Evolutionary conservation across 2,888 invertebrate species (phyloP).

Genomic region (Crepidodera aurea): DNA sequence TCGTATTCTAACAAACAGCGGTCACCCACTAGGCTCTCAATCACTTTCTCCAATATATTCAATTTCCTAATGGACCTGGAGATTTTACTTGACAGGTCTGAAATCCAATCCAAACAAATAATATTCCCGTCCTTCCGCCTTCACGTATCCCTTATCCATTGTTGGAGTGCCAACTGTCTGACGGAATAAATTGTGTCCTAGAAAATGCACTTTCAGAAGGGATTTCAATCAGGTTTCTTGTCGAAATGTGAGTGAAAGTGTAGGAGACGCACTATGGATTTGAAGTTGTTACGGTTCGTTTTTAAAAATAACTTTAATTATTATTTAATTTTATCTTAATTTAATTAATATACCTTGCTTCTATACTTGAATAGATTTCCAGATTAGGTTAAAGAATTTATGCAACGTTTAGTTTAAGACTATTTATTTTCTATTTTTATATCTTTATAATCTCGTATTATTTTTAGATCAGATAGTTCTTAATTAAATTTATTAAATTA

Average conservation of each 20-base stretch:
- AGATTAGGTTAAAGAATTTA: too few relatives aligned
- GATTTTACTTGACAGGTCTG: conserved; percentile 30
- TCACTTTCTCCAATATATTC: conserved; percentile 27
- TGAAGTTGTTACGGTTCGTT: too few relatives aligned
- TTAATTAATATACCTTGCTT: too few relatives aligned
- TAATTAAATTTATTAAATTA: too few relatives aligned
- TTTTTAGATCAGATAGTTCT: too few relatives aligned
- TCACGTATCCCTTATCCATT: conserved; percentile 28
- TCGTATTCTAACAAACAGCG: conserved; percentile 7
- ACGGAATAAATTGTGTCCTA: conserved; percentile 24
- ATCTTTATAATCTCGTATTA: too few relatives aligned
- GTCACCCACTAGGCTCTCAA: conserved; percentile 21
- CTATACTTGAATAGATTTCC: too few relatives aligned
- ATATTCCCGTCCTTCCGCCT: conserved; percentile 26
- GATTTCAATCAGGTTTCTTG: conserved; percentile 23
- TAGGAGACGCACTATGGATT: too few relatives aligned
- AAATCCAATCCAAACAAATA: conserved; percentile 36
- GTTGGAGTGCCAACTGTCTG: conserved; percentile 22
- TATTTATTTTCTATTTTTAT: too few relatives aligned
- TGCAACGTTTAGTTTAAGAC: too few relatives aligned
- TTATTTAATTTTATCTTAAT: too few relatives aligned
- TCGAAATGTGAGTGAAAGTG: background rate
- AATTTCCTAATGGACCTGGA: conserved; percentile 35
- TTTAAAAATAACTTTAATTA: too few relatives aligned
- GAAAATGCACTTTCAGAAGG: conserved; percentile 25